Conservation (phyloP, 2,113 vertebrate genomes). For the Amblyopsis rosae region DNA sequence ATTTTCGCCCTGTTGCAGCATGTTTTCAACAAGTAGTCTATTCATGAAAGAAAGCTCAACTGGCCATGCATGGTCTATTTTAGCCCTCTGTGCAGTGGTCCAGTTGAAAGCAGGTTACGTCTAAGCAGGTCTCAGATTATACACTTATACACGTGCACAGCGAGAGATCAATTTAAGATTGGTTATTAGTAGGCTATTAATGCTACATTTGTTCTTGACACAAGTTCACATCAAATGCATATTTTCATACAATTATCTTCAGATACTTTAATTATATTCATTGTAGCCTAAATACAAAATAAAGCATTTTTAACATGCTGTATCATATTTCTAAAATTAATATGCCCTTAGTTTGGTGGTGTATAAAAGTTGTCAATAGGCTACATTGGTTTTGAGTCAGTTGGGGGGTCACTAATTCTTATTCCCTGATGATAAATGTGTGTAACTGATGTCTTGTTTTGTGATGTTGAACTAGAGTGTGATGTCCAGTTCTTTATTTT, state of each 20-base stretch:
- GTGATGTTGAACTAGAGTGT: no score
- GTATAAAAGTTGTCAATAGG: no score
- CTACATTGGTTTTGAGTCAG: no score
- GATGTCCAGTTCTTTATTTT: no score
- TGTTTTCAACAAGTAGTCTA: conserved; percentile 56
- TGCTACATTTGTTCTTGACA: not conserved
- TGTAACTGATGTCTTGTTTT: no score
- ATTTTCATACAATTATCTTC: not conserved
- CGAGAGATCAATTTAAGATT: conserved; percentile 44
- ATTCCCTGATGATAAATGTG: no score
- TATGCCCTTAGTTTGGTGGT: no score
- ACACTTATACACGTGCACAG: not conserved
- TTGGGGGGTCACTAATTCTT: no score
- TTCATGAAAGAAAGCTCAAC: not conserved
- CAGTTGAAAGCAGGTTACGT: conserved; percentile 46
- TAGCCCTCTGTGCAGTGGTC: conserved; percentile 22
- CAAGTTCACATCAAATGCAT: no score
- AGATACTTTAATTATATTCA: not conserved
- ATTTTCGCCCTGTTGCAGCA: not conserved
- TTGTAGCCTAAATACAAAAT: not conserved
- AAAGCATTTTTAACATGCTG: no score
- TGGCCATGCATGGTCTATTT: conserved; percentile 8
- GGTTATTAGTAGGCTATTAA: not conserved
- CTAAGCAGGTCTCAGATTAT: conserved; percentile 60
- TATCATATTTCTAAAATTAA: no score